phyloP scores from a whole-genome alignment of 2,113 vertebrate species.

The Istiophorus platypterus region DNA sequence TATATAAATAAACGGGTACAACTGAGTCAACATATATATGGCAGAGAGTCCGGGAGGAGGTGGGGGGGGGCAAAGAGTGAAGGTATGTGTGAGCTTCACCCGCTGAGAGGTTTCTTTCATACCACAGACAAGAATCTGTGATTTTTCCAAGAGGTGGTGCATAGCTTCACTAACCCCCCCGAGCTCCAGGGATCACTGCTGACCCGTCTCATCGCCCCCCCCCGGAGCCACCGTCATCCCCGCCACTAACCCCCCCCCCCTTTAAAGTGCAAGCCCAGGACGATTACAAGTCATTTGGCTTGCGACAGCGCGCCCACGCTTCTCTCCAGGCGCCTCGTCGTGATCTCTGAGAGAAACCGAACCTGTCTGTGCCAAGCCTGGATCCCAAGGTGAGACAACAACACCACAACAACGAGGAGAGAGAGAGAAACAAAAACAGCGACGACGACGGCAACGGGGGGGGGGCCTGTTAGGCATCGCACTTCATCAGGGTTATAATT shows the following conservation, averaged over 20 bases:
- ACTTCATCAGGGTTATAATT: conserved; percentile 61
- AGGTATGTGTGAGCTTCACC: conserved; percentile 47
- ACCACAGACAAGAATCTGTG: too few relatives aligned
- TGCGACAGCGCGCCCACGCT: conserved; percentile 67
- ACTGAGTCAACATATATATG: conserved; percentile 68
- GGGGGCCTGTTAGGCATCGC: conserved; percentile 60
- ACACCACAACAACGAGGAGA: too few relatives aligned
- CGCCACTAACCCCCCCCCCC: too few relatives aligned
- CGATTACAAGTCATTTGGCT: conserved; percentile 56
- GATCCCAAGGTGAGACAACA: too few relatives aligned
- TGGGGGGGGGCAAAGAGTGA: conserved; percentile 54
- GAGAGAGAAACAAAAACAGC: neutral
- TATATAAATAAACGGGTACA: conserved; percentile 74
- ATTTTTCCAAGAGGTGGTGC: conserved; percentile 65
- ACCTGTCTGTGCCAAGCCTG: conserved; percentile 56
- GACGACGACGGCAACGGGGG: too few relatives aligned
- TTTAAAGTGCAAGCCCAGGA: too few relatives aligned
- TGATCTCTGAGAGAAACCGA: conserved; percentile 45
- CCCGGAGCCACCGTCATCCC: conserved; percentile 41
- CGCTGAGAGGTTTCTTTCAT: too few relatives aligned
- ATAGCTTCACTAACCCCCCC: conserved; percentile 43
- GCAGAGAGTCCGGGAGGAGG: conserved; percentile 46
- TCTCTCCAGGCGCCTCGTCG: conserved; percentile 62
- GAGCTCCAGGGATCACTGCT: conserved; percentile 30
- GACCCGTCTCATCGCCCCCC: conserved; percentile 24